Base-by-base conservation (phyloP, 2,888 invertebrate genomes). In the Ctena decussata region DNA sequence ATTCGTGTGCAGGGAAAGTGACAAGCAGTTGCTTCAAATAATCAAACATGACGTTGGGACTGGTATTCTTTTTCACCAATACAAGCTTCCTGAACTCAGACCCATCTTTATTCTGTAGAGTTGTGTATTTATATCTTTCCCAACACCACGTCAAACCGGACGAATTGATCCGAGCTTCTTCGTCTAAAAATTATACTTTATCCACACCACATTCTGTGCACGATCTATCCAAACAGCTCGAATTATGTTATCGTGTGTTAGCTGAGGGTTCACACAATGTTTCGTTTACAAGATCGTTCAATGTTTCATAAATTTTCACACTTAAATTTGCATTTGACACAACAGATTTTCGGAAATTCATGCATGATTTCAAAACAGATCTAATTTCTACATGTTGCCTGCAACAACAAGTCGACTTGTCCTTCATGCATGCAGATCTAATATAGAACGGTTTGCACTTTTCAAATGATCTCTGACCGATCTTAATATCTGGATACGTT, bases 391-490 rank as follows among this genome's bases (percentile, higher is more conserved):
- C 21, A 27, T 79, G 80, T 11, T 84, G 71, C 24, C 77, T 57
- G 30, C 76, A 80, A 41, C 84, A 84, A 44, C 77, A 84, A 24
- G 73, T 80, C n/a, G 70, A 46, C 24, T 77, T 6, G 65, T 80
- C 80, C 21, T 80, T 81, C 49, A 74, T 24, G 18, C 60, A 49
- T 5, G 71, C 74, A 44, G 65, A 39, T 41, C 41, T 24, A 8
- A 80, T 24, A 32, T 80, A 80, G 69, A 39, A 84, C 5, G 73
- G 77, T 70, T 77, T 80, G 39, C 76, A 80, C 32, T 65, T 39
- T 60, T 81, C 81, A 84, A 84, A 81, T 32, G 77, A 24, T 27
- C 80, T 24, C 39, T 81, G 74, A 8, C 60, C 72, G 0, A 84
- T 74, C 41, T 75, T 81, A n/a, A 84, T 75, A 6, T 73, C 41